Base-by-base conservation (phyloP, 2,113 vertebrate species). In the Cololabis saira region DNA sequence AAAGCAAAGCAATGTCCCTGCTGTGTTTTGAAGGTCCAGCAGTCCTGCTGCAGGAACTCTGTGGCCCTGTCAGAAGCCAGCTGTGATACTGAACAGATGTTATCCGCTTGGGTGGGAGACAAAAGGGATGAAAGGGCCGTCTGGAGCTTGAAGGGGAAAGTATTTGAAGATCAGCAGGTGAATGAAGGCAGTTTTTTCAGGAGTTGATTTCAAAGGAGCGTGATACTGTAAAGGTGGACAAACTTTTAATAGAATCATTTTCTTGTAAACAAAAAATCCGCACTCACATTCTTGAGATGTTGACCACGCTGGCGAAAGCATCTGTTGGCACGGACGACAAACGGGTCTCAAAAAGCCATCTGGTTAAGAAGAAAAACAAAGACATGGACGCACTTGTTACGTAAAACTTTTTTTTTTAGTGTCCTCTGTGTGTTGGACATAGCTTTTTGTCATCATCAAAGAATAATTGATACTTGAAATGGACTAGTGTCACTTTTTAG, bases 241-340 rank as follows among this genome's bases (percentile, higher is more conserved):
- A 37, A 9, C 33, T 37, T 37, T 37, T 37, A 37, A 37, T 37
- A 37, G 33, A 37, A 37, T 37, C 6, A 37, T 37, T 1, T 11
- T 37, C 33, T 37, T 37, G n/a, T 10, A 41, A 3, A 45, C 21
- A 13, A 8, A 33, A 57, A 66, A 58, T 68, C 10, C 21, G 0
- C 66, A 97, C 98, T 97, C 92, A 99, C 98, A 99, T 97, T 59
- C 92, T 93, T 70, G 97, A 96, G 83, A 99, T 95, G 91, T 99
- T 99, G 82, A 94, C 92, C 78, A 98, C 87, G 84, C 89, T 91
- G 77, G 93, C 90, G 69, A 99, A 99, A 15, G 94, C 95, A 0
- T 83, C 91, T 53, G 91, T 86, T 52, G 94, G 94, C 61, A 99
- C 88, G 9, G 91, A 93, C 59, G 86, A 89, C 72, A 99, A 90